Percentiles rank a stretch among this genome's conserved stretches.
These are phyloP conservation scores for Drosophila triauraria DNA, from an alignment of 1,140 invertebrate genomes.

Conservation along the genomic window DNA sequence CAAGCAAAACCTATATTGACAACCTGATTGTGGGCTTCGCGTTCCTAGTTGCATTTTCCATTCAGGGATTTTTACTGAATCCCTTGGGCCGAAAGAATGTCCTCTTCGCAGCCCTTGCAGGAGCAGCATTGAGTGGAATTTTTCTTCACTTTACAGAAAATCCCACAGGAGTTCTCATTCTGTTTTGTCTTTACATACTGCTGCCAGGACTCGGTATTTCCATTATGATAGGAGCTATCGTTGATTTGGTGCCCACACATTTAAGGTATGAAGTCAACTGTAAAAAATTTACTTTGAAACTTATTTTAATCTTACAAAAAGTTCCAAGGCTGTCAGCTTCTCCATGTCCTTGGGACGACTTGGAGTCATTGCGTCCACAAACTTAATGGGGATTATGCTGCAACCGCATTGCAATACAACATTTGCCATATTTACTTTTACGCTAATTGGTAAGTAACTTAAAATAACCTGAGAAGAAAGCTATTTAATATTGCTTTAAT, in stretches of 20 bases:
- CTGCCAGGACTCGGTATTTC: slow-evolving; percentile 85
- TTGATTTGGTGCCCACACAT: slow-evolving; percentile 86
- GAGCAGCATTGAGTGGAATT: slow-evolving; percentile 63
- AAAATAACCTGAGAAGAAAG: accelerated
- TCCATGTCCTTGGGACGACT: slow-evolving; percentile 87
- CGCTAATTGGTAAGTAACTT: slow-evolving; percentile 57
- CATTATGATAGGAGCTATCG: slow-evolving; percentile 84
- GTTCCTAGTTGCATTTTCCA: slow-evolving; percentile 76
- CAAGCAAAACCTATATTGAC: slow-evolving; percentile 81
- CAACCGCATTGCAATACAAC: slow-evolving; percentile 86
- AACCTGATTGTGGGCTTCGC: slow-evolving; percentile 81
- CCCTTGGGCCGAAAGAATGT: slow-evolving; percentile 81
- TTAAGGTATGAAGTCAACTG: slow-evolving; percentile 64
- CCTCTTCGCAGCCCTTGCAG: slow-evolving; percentile 52
- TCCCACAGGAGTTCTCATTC: slow-evolving; percentile 65
- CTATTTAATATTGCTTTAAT: neutral
- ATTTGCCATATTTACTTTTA: slow-evolving; percentile 75
- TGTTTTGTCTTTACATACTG: slow-evolving; percentile 84
- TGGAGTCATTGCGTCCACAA: slow-evolving; percentile 87
- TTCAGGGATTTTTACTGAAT: slow-evolving; percentile 76
- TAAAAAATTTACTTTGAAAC: neutral
- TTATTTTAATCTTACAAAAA: slow-evolving; percentile 53
- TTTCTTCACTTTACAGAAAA: slow-evolving; percentile 73
- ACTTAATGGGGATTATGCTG: slow-evolving; percentile 86
- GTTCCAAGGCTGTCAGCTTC: slow-evolving; percentile 87